Evolutionary conservation across 2,113 vertebrate genomes (phyloP), one percentile per base, ranked within the genome.

Genomic region (Triplophysa tibetana): DNA sequence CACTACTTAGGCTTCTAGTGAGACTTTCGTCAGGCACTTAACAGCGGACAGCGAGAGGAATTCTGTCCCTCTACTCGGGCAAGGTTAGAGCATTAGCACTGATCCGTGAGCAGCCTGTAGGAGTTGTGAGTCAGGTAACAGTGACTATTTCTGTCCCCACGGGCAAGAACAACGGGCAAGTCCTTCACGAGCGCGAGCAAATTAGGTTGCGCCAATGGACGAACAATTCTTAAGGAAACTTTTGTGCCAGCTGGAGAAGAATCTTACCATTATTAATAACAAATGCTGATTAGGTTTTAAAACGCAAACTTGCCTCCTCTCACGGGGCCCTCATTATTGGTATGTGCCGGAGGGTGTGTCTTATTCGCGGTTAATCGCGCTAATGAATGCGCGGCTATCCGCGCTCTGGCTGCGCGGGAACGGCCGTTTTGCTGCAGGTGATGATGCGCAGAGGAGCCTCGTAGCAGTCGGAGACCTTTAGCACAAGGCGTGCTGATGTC

Each of bases 381-480:
- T 93, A 93, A 93, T 93, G 91, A 93, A 92, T 79, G 83, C 85
- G 67, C 81, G 83, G 86, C 88, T 90, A 90, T 91, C 87, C 13
- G 29, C 17, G 6, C 61, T 23, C 60, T 26, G 38, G 24, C 23
- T 38, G 50, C 13, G 56, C 54, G 4, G 67, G 38, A 56, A 56
- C 29, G 10, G 60, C 64, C 86, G 80, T 86, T 81, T 90, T 80
- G 89, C 89, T 90, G 48, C 84, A 85, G 91, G 91, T 87, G 84
- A 89, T 73, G 87, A 89, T 73, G 87, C 85, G 84, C 88, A 86
- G 87, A 89, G 85, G 84, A 88, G 89, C 91, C 92, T 92, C 21
- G 66, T 90, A 90, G 91, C 88, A n/a, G 88, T 23, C 69, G 60
- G 85, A 89, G 92, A 93, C 93, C 93, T 93, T 93, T 93, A 92